Evolutionary conservation across 2,113 vertebrate species (phyloP).

Genomic region (Miniopterus natalensis): DNA sequence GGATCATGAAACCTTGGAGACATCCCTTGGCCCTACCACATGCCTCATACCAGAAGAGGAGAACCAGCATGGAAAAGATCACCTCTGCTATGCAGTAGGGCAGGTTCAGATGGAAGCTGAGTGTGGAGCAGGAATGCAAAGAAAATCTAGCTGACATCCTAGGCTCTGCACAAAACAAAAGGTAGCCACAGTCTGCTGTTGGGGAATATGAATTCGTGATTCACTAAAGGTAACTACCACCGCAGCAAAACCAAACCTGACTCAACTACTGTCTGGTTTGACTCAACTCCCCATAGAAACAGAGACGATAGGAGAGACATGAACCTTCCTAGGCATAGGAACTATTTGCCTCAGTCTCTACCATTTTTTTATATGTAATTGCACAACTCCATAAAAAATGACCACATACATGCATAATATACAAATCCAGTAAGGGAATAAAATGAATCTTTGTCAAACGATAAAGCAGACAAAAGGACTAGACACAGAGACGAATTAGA

Average conservation of each 20-base stretch:
- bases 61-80: background rate
- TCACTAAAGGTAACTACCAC: background rate
- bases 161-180: background rate
- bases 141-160: background rate
- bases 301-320: background rate
- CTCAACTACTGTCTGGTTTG: background rate
- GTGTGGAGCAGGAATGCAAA: background rate
- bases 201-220: background rate
- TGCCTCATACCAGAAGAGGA: background rate
- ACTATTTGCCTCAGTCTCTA: background rate
- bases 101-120: background rate
- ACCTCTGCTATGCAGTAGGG: rapidly evolving
- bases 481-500: background rate
- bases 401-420: background rate
- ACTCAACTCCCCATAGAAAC: background rate
- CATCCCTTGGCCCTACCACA: background rate
- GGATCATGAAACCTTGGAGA: background rate
- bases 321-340: background rate
- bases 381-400: background rate
- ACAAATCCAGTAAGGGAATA: background rate
- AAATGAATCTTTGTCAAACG: slow-evolving; percentile 9
- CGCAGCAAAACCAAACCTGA: background rate
- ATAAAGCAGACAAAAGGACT: background rate
- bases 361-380: background rate
- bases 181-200: background rate